Percentiles rank a stretch among this genome's conserved stretches.
These are phyloP conservation scores for Trypoxylus dichotomus DNA, from an alignment of 1,140 invertebrate genomes.

Conservation along the genomic window DNA sequence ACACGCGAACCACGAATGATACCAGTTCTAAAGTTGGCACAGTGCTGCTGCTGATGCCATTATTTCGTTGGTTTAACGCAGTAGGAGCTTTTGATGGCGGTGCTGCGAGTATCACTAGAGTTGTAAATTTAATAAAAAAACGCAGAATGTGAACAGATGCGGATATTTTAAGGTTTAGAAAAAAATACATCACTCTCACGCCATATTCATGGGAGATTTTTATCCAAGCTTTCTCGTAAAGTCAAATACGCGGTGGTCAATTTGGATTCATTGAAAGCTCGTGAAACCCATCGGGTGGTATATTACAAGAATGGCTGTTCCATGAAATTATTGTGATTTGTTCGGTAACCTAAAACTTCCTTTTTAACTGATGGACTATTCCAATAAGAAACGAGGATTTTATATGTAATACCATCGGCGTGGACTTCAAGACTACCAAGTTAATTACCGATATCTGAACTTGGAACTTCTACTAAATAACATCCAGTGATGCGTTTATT, in stretches of 20 bases:
- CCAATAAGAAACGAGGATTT: not conserved
- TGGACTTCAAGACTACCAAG: slow-evolving; percentile 12
- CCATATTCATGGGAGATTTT: slow-evolving; percentile 44
- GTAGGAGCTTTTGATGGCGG: slow-evolving; percentile 45
- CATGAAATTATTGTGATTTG: slow-evolving; percentile 28
- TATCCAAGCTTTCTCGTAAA: slow-evolving; percentile 34
- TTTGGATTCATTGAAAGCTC: slow-evolving; percentile 1
- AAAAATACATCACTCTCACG: no score
- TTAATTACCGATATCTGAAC: slow-evolving; percentile 31
- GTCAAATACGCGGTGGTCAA: slow-evolving; percentile 25
- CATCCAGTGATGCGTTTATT: not conserved
- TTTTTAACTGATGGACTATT: slow-evolving; percentile 24
- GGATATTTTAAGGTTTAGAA: slow-evolving; percentile 43
- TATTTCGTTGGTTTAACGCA: slow-evolving; percentile 49
- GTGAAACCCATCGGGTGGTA: slow-evolving; percentile 21
- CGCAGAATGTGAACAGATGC: no score
- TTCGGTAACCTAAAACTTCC: slow-evolving; percentile 31
- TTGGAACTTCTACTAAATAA: slow-evolving; percentile 27
- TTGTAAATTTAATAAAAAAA: slow-evolving; percentile 39
- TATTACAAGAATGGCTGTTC: not conserved
- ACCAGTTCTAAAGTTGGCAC: slow-evolving; percentile 49
- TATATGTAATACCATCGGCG: slow-evolving; percentile 32
- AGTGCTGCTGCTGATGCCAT: slow-evolving; percentile 47
- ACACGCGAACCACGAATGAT: slow-evolving; percentile 44
- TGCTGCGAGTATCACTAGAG: slow-evolving; percentile 41